These are phyloP conservation scores for Scomber scombrus DNA, from an alignment of 2,113 vertebrate species.

Conservation along the genomic window DNA sequence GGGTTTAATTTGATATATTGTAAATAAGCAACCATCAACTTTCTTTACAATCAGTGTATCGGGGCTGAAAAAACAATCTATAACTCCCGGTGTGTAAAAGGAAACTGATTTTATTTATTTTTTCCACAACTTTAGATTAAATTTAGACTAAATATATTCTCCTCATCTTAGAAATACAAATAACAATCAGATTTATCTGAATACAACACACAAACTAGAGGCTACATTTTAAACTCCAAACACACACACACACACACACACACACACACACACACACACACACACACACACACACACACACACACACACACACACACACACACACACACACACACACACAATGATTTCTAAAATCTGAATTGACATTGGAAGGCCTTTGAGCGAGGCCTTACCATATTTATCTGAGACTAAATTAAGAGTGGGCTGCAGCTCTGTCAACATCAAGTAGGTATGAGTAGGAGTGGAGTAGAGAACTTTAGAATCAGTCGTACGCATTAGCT, in stretches of 20 bases:
- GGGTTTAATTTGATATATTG: no score
- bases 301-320: no score
- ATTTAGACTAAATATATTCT: not conserved
- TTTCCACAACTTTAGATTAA: not conserved
- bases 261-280: no score
- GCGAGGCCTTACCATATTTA: not conserved
- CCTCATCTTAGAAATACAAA: no score
- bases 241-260: no score
- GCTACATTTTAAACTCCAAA: not conserved
- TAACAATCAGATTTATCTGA: no score
- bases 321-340: no score
- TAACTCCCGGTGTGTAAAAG: no score
- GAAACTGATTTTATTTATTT: not conserved
- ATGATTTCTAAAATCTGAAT: not conserved
- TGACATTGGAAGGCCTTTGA: not conserved
- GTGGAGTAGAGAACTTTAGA: constrained; percentile 10
- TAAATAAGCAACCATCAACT: not conserved
- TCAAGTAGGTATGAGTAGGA: not conserved
- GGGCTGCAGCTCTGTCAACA: not conserved
- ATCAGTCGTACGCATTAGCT: constrained; percentile 29
- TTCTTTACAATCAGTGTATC: not conserved
- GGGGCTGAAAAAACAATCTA: not conserved
- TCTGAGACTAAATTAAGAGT: not conserved
- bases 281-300: no score
- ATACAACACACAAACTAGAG: no score